Percentiles rank a stretch among this genome's conserved stretches.
Conservation (phyloP, 2,797 vertebrate species). For the Arvicola amphibius region DNA sequence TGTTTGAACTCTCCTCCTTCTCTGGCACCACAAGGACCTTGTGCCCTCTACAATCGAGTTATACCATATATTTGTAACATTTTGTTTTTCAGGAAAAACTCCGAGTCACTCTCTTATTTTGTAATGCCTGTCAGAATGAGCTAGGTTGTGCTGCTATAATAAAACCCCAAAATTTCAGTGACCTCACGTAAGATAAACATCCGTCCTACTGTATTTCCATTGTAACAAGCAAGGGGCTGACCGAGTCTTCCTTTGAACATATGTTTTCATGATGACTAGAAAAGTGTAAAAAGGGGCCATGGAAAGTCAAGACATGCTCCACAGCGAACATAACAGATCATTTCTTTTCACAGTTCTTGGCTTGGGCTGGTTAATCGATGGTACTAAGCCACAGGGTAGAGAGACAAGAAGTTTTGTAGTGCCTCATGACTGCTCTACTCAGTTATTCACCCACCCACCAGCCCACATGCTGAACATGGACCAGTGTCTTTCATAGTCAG, state of each 20-base stretch:
- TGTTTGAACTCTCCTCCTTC: too few species aligned
- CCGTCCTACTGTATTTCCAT: slow-evolving; percentile 11
- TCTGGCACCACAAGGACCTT: too few species aligned
- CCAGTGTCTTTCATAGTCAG: neutral
- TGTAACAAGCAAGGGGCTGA: neutral
- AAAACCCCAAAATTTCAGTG: slow-evolving; percentile 16
- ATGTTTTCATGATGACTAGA: neutral
- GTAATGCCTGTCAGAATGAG: neutral
- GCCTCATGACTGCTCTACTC: neutral
- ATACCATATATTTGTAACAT: neutral
- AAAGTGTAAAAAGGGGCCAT: neutral
- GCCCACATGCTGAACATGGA: neutral
- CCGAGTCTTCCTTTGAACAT: neutral
- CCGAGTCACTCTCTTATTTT: slow-evolving; percentile 11
- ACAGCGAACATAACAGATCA: neutral
- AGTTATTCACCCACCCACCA: neutral
- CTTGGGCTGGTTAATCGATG: neutral
- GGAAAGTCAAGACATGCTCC: neutral
- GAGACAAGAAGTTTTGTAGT: neutral
- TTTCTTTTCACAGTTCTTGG: neutral
- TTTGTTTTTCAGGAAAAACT: slow-evolving; percentile 44
- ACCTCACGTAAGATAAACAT: neutral
- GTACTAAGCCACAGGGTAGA: neutral
- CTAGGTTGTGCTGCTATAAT: neutral
- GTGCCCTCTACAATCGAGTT: neutral